phyloP scores from a whole-genome alignment of 2,888 invertebrate genomes.

The Hemicrepidius hirtus region DNA sequence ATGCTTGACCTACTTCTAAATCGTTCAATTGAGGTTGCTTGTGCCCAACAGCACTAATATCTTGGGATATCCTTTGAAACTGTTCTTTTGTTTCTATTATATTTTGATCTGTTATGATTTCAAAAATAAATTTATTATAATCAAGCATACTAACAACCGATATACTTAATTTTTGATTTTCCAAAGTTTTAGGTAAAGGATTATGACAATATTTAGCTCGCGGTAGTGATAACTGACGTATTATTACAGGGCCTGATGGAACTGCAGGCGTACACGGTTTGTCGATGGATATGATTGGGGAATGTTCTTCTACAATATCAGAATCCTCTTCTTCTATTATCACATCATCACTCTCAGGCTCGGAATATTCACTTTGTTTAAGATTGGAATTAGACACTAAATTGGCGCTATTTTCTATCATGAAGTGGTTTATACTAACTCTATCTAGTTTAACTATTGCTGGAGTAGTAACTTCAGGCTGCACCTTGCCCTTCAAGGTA shows the following conservation, averaged over 20 bases:
- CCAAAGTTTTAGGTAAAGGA: conserved; percentile 64
- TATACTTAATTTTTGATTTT: conserved; percentile 68
- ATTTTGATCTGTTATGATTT: conserved; percentile 42
- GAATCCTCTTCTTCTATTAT: conserved; percentile 67
- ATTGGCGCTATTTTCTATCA: conserved; percentile 40
- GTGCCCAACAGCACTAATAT: conserved; percentile 72
- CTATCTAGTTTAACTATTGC: conserved; percentile 37
- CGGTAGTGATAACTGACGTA: not conserved
- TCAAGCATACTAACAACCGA: conserved; percentile 66
- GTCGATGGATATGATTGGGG: not conserved
- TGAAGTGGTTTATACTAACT: conserved; percentile 42
- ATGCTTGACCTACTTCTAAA: conserved; percentile 75
- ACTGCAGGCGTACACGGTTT: not conserved
- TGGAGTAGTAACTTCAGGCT: not conserved
- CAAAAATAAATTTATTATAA: conserved; percentile 62
- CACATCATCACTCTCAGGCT: conserved; percentile 49
- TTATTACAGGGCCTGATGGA: not conserved
- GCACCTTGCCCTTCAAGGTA: conserved; percentile 18
- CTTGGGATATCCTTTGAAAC: conserved; percentile 73
- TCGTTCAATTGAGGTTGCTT: conserved; percentile 72
- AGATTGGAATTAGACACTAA: conserved; percentile 13
- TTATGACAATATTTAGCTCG: conserved; percentile 58
- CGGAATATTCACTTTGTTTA: not conserved
- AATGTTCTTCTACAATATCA: not conserved
- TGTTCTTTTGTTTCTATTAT: conserved; percentile 69